Percentiles rank a stretch among this genome's conserved stretches.
phyloP scores from a whole-genome alignment of 1,140 invertebrate species.

The Drosophila nigrodunni region DNA sequence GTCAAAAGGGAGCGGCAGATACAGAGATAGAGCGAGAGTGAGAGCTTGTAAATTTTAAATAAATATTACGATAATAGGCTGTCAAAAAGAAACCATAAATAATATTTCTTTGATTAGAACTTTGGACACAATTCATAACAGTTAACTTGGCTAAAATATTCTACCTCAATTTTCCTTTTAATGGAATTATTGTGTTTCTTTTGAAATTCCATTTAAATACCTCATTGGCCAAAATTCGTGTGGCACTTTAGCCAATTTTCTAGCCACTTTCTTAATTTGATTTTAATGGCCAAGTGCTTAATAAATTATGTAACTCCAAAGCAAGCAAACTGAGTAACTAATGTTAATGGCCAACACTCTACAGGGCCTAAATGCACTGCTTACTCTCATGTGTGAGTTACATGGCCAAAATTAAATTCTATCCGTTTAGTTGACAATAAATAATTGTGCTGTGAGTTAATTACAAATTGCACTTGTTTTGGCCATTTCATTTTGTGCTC shows the following conservation, averaged over 20 bases:
- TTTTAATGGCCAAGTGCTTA: conserved; percentile 5
- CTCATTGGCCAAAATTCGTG: too few species aligned
- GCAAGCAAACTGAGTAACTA: background rate
- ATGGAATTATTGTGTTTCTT: too few species aligned
- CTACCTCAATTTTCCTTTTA: background rate
- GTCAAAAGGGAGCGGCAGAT: too few species aligned
- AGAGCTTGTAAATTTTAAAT: conserved; percentile 10
- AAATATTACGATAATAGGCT: conserved; percentile 3
- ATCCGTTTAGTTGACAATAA: conserved; percentile 65
- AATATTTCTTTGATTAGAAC: background rate
- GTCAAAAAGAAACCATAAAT: conserved; percentile 3
- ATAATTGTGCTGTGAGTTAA: conserved; percentile 78
- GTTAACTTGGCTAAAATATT: background rate
- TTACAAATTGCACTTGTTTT: conserved; percentile 71
- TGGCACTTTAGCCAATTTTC: too few species aligned
- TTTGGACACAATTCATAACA: background rate
- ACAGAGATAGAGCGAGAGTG: too few species aligned
- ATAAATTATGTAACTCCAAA: background rate
- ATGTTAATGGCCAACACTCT: conserved; percentile 12
- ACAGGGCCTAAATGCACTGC: conserved; percentile 56
- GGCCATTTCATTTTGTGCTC: conserved; percentile 42
- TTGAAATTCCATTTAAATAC: too few species aligned
- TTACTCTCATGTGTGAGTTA: conserved; percentile 59
- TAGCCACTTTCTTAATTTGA: background rate
- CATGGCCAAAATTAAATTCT: conserved; percentile 60